Percentiles rank a stretch among this genome's conserved stretches.
Conservation (phyloP, 2,888 invertebrate genomes). For the Pollenia griseotomentosa region DNA sequence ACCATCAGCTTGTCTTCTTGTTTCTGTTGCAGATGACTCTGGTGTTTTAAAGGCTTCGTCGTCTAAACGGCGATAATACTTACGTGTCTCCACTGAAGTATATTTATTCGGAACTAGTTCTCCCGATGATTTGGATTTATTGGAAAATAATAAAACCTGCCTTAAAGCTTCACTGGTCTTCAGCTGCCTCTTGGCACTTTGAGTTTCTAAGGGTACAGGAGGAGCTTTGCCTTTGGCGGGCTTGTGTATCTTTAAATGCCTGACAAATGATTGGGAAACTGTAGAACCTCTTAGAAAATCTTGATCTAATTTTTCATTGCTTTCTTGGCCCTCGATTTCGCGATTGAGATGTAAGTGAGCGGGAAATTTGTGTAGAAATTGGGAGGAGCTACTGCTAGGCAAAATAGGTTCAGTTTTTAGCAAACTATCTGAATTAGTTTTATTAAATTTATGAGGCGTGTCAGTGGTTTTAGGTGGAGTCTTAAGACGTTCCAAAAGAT, state of each 20-base stretch:
- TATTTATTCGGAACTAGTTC: constrained; percentile 81
- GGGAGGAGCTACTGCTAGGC: not conserved
- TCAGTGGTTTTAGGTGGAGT: constrained; percentile 48
- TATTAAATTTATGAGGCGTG: constrained; percentile 70
- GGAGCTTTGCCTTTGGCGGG: constrained; percentile 77
- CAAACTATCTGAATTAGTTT: constrained; percentile 78
- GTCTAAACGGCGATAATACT: constrained; percentile 77
- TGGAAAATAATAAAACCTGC: constrained; percentile 75
- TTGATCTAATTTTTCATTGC: constrained; percentile 74
- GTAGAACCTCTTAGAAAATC: constrained; percentile 83
- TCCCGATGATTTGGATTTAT: constrained; percentile 81
- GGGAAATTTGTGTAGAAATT: constrained; percentile 76
- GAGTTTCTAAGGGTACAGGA: constrained; percentile 75
- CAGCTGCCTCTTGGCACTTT: constrained; percentile 26
- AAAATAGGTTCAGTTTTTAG: constrained; percentile 71
- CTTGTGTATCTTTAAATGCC: constrained; percentile 78
- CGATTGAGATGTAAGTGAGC: constrained; percentile 77
- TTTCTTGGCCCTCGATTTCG: constrained; percentile 71
- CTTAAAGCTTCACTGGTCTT: constrained; percentile 53
- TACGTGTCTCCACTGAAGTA: constrained; percentile 79
- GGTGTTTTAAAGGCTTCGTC: not conserved
- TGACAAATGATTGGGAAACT: constrained; percentile 83
- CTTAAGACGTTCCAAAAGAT: constrained; percentile 81
- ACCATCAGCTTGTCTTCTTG: constrained; percentile 49
- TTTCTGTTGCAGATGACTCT: not conserved